Evolutionary conservation across 2,113 vertebrate genomes (phyloP), one percentile per base, ranked within the genome.

Genomic region (Pterocles burchelli): DNA sequence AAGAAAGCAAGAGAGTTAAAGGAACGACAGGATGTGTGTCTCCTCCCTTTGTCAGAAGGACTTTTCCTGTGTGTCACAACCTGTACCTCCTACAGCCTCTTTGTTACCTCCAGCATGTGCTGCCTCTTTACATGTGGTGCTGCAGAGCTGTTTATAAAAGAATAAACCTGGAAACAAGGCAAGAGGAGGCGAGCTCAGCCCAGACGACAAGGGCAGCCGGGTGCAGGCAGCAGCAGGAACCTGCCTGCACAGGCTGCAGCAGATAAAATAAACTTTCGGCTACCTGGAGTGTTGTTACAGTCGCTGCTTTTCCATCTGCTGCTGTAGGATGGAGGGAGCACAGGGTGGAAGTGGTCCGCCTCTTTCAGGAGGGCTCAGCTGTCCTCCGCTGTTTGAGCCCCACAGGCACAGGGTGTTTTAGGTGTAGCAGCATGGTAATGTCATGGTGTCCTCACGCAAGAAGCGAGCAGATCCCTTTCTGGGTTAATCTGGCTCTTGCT

Each of bases 1-100:
- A 6, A 94, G 90, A 83, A 96, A 97, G 33, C 97, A 92, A 90
- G 65, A 76, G 29, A 82, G 28, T 62, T 78, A 28, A 25, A 52
- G 59, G 19, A 43, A 43, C 1, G 0, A 5, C 9, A 2, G 58
- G 54, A 10, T 5, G 9, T 16, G 36, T 9, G 10, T 11, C 36
- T 82, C 65, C 54, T n/a, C 15, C 67, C 36, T 31, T 26, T 8
- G 8, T 2, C 45, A 22, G 38, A 41, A 36, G 85, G 33, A 51
- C 29, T 41, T 52, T 8, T 48, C 25, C 41, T 11, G 25, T 1
- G 7, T 5, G 17, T 9, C 24, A n/a, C 8, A 4, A 46, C 46
- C 29, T 8, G 6, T 11, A 14, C 19, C 43, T 71, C 43, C 41
- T 10, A 10, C 0, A 0, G 31, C 26, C n/a, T 48, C 46, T 45